Base-by-base conservation (phyloP, 2,797 vertebrate species). In the Pseudotriccus pelzelni region DNA sequence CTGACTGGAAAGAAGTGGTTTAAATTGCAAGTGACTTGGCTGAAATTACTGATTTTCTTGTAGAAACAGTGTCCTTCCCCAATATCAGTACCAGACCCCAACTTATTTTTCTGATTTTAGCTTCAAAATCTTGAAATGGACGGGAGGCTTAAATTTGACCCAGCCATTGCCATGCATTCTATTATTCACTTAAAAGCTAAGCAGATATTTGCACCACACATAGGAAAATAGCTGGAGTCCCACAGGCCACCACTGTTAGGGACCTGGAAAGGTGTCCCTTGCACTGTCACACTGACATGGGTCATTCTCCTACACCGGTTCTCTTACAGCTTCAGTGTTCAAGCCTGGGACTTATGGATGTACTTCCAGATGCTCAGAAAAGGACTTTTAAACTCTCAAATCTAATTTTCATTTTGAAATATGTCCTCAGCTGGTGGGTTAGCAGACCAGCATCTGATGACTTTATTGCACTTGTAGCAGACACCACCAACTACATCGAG, bases 321-420 rank as follows among this genome's bases (percentile, higher is more conserved):
- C 76, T 52, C 37, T n/a, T 32, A 37, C 3, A 12, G 8, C 50
- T 16, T 58, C 44, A 12, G 24, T 24, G 43, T 5, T 49, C 43
- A 14, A 1, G 12, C 30, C 67, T 53, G 24, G 36, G 18, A 69
- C 6, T 53, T 9, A 2, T 0, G 4, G 2, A 3, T 17, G 21
- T 36, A 39, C 53, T 80, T 47, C 37, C 80, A 93, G 44, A 39
- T 53, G 74, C 37, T 86, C 60, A 43, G 41, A 68, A 82, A 60
- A 70, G 13, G 36, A 84, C 20, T 56, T 43, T 58, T 44, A 28
- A 78, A 37, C 14, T 22, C 66, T 58, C 43, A 87, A 44, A 79
- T 34, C 13, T 41, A 36, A 7, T 56, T 74, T 64, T 56, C 36
- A 62, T 58, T 66, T 8, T 56, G 32, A 60, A 92, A 87, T 41